Evolutionary conservation across 2,797 vertebrate species (phyloP).

Genomic region (Labeo calbasu): DNA sequence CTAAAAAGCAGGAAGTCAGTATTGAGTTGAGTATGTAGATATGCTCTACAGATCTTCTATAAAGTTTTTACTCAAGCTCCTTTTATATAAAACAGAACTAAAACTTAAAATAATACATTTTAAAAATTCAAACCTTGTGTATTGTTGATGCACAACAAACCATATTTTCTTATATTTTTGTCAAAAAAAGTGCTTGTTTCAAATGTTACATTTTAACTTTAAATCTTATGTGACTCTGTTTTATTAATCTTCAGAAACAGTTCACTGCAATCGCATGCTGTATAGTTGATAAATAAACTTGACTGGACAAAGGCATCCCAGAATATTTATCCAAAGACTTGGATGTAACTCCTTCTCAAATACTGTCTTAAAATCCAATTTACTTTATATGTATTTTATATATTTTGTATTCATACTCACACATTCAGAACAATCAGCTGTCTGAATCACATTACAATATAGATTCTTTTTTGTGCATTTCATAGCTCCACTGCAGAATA

Average conservation of each 20-base stretch:
- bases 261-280: neutral
- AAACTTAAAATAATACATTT: no score
- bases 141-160: neutral
- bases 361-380: neutral
- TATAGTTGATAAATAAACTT: neutral
- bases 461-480: slow-evolving; percentile 7
- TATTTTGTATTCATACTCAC: neutral
- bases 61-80: neutral
- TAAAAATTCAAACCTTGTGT: neutral
- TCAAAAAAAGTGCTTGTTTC: neutral
- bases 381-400: neutral
- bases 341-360: neutral
- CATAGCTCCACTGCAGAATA: neutral
- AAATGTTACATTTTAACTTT: slow-evolving; percentile 4
- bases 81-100: neutral
- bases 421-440: neutral
- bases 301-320: neutral
- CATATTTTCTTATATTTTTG: neutral
- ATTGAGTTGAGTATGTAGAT: neutral
- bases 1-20: neutral
- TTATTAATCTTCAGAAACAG: neutral
- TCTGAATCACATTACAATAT: neutral
- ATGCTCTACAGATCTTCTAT: neutral
- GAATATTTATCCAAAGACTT: neutral
- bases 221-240: neutral